Base-by-base conservation (phyloP, 2,888 invertebrate species). In the Volucella inflata region DNA sequence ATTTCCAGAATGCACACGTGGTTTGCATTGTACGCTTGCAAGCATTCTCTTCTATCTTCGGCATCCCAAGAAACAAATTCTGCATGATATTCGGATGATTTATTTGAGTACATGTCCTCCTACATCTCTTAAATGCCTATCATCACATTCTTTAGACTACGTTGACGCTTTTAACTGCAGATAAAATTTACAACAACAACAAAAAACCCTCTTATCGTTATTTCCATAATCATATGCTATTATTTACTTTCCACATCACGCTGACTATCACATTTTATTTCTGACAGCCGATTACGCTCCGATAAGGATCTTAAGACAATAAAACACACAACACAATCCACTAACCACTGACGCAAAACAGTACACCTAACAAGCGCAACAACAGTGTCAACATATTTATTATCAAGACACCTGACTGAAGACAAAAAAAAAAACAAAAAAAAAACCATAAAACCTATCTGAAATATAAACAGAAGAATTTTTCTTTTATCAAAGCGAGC, bases 341-440 rank as follows among this genome's bases (percentile, higher is more conserved):
- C 8, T 3, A 50, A n/a, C 42, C 50, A 38, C 46, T 57, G 50
- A 71, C 70, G 68, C 21, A 21, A 8, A 59, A 53, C 21, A 42
- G 14, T 21, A 21, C 21, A 21, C 21, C 21, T 21, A 2, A 67
- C 53, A 53, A 42, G 10, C 30, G 6, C 12, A 9, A 16, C 6
- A 21, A 21, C 21, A 21, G 21, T n/a, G 40, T 55, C 11, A 46
- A 62, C 11, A 77, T 62, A 48, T 48, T 46, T 74, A 79, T 53
- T 17, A 30, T 30, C 51, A 44, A 46, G 16, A 60, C 79, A 79
- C 79, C 79, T 79, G 79, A 74, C 72, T 30, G 30, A 67, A 78
- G 2, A n/a, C n/a, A n/a, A 21, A 21, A 21, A 21, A 21, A 21
- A 21, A 21, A 21, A 21, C 21, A 1, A 21, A 21, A 2, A 21